Evolutionary conservation across 1,140 invertebrate genomes (phyloP), one percentile per base, ranked within the genome.

Genomic region (Berghia stephanieae): DNA sequence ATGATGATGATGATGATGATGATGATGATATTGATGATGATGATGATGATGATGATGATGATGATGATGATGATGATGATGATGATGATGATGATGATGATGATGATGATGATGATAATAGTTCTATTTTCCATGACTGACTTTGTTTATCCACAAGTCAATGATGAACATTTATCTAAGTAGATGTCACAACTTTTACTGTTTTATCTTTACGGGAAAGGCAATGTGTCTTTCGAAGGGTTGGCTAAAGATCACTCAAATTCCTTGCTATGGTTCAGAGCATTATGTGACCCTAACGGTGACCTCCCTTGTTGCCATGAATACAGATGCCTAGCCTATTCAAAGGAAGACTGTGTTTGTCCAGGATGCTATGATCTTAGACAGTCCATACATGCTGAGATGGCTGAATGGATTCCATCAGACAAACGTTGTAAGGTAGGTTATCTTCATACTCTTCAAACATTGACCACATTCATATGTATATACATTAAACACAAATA

Each of bases 241-340:
- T 10, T 73, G 27, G 38, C n/a, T n/a, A n/a, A 21, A 6, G 66
- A 34, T 6, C 21, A 13, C 0, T 55, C 57, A 36, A 38, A 66
- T n/a, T 42, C 49, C 1, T 38, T 77, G 10, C 69, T 69, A 3
- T 77, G 71, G 76, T 78, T 72, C 38, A 52, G 80, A 24, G 80
- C 78, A 5, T 55, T 81, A 44, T 81, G 80, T 70, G 52, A 81
- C 46, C 75, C 78, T 16, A 43, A 78, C 13, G 80, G 80, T 3
- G 42, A 52, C 36, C 57, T 52, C 18, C 80, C 80, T 27, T 81
- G 80, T 68, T 81, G 80, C 55, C 78, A 78, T 57, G 46, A 74
- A 40, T 67, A 72, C 71, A 21, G 21, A 16, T 81, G 80, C 36
- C 36, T 18, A 2, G 69, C 71, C 55, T 71, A 52, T 24, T 10